Conservation (phyloP, 2,888 invertebrate species). For the Argyra leucocephala region DNA sequence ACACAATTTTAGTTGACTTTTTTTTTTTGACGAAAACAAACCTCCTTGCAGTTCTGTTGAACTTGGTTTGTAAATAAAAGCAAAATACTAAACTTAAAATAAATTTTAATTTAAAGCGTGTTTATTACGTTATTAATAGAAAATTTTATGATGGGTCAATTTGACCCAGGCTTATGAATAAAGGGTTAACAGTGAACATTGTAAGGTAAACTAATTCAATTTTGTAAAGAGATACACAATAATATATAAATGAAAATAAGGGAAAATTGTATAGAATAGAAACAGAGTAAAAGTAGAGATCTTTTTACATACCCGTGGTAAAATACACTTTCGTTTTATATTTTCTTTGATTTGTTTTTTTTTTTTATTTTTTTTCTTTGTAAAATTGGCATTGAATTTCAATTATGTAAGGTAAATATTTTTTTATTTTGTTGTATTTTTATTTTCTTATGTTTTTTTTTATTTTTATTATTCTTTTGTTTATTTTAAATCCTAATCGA, state of each 20-base stretch:
- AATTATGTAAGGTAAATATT: conserved; percentile 1
- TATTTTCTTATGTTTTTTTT: neutral
- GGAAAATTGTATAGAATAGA: neutral
- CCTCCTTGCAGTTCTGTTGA: too few species aligned
- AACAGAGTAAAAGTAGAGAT: neutral
- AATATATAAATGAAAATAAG: neutral
- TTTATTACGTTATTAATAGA: too few species aligned
- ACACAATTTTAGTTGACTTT: too few species aligned
- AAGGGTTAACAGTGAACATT: too few species aligned
- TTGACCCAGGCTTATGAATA: too few species aligned
- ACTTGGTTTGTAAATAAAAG: too few species aligned
- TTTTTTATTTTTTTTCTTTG: too few species aligned
- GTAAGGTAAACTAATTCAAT: neutral
- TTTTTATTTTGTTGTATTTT: neutral
- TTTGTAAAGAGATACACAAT: neutral
- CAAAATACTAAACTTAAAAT: too few species aligned
- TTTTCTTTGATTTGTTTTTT: too few species aligned
- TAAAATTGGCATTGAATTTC: conserved; percentile 6
- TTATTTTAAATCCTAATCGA: neutral
- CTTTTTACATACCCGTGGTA: neutral
- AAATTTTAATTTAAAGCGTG: too few species aligned
- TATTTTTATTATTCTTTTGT: neutral
- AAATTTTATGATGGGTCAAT: too few species aligned
- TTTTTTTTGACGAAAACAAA: too few species aligned
- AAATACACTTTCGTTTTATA: neutral